A percentile compares a stretch with the other conserved stretches of the same genome.
Evolutionary conservation across 2,888 invertebrate species (phyloP).

Genomic region (Disparrhopalites patrizii): DNA sequence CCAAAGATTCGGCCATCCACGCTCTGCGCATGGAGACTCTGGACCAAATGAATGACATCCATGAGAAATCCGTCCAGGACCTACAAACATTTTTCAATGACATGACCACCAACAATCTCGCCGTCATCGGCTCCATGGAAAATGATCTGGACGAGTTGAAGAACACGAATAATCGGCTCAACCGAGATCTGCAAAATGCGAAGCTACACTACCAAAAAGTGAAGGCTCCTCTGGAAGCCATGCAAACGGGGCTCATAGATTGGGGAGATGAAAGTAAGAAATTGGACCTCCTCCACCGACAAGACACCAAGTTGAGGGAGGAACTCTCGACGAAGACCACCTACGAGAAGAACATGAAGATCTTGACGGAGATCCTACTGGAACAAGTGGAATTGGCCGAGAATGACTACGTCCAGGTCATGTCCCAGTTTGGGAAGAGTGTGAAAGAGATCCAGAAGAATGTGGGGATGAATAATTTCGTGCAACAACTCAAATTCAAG

Average conservation of each 20-base stretch:
- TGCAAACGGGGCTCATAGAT: not conserved
- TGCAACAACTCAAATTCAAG: not conserved
- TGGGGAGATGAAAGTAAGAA: not conserved
- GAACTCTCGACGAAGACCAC: not conserved
- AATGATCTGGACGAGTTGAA: not conserved
- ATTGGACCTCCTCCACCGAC: too few species aligned
- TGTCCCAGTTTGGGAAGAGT: not conserved
- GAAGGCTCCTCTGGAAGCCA: not conserved
- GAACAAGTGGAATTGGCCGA: not conserved
- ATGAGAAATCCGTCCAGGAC: constrained; percentile 12
- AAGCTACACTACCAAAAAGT: not conserved
- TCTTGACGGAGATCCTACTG: not conserved
- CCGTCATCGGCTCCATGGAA: not conserved
- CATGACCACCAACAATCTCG: constrained; percentile 16
- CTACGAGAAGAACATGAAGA: not conserved
- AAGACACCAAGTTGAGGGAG: too few species aligned
- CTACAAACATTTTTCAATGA: constrained; percentile 21
- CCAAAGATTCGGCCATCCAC: not conserved
- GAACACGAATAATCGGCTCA: not conserved
- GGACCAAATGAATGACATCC: not conserved
- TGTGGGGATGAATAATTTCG: not conserved
- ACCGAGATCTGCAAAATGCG: not conserved
- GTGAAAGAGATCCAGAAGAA: not conserved
- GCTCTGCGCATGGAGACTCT: not conserved
- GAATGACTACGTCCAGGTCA: not conserved